Conservation (phyloP, 2,113 vertebrate genomes). For the Podarcis muralis region DNA sequence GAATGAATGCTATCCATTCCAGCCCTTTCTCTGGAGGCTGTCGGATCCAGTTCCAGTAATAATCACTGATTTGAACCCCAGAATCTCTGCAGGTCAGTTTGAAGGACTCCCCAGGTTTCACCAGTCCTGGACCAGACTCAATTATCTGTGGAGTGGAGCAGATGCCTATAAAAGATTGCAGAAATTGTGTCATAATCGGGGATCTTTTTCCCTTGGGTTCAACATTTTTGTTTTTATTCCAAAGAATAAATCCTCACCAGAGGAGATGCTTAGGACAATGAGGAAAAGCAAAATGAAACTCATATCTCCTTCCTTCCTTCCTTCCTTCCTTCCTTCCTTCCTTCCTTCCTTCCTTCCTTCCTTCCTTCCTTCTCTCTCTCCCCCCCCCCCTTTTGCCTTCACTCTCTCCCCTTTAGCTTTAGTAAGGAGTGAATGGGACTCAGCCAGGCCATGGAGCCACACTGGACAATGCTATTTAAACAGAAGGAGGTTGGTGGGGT, state of each 20-base stretch:
- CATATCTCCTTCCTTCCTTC: too few relatives aligned
- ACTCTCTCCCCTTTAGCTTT: too few relatives aligned
- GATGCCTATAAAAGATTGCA: not conserved
- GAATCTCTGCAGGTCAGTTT: not conserved
- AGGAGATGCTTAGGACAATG: too few relatives aligned
- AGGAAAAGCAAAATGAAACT: too few relatives aligned
- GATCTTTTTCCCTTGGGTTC: too few relatives aligned
- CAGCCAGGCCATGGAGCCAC: not conserved
- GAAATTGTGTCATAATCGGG: too few relatives aligned
- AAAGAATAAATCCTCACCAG: too few relatives aligned
- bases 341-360: not conserved
- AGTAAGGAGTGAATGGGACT: not conserved
- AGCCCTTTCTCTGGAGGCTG: constrained; percentile 44
- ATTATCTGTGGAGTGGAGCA: not conserved
- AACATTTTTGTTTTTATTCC: too few relatives aligned
- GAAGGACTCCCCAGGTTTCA: not conserved
- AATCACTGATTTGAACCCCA: not conserved
- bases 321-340: not conserved
- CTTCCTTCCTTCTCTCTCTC: too few relatives aligned
- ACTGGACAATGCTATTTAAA: not conserved
- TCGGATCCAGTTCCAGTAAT: constrained; percentile 33
- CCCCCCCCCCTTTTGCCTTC: too few relatives aligned
- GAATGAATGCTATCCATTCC: constrained; percentile 40
- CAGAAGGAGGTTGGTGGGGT: not conserved
- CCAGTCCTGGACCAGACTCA: not conserved